A percentile compares a stretch with the other conserved stretches of the same genome.
Evolutionary conservation across 2,113 vertebrate species (phyloP).

Genomic region (Cichladusa arquata): DNA sequence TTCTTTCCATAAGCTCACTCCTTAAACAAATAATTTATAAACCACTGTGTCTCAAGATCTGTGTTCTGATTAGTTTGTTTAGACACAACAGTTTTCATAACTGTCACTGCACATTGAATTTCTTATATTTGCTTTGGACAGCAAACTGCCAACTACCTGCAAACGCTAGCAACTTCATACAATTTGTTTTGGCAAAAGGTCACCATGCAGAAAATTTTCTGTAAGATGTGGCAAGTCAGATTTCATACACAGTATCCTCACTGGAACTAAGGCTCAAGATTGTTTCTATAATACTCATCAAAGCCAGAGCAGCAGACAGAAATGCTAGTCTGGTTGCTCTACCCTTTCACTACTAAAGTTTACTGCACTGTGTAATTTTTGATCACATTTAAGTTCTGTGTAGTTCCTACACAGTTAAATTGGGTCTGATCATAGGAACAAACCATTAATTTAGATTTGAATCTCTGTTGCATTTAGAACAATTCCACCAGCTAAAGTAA

Average conservation of each 20-base stretch:
- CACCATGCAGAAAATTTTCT: constrained; percentile 61
- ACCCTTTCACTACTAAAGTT: neutral
- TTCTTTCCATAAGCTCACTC: neutral
- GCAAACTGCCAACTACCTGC: constrained; percentile 57
- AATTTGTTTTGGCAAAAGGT: constrained; percentile 63
- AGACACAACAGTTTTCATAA: constrained; percentile 35
- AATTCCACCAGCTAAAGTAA: neutral
- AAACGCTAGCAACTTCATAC: constrained; percentile 47
- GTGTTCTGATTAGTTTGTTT: constrained; percentile 26
- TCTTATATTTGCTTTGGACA: constrained; percentile 49
- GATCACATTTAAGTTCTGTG: neutral
- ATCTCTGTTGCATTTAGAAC: neutral
- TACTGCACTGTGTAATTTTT: neutral
- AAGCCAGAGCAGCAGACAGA: neutral
- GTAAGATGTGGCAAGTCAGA: constrained; percentile 54
- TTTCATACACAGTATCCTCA: constrained; percentile 23
- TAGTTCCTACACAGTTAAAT: neutral
- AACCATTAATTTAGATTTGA: neutral
- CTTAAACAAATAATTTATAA: constrained; percentile 19
- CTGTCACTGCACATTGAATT: constrained; percentile 22
- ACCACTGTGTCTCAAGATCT: neutral
- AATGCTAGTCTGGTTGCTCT: neutral
- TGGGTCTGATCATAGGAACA: neutral
- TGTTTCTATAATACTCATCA: neutral
- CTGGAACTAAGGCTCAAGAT: neutral